Evolutionary conservation across 2,888 invertebrate genomes (phyloP).

Genomic region (Chymomyza procnemis): DNA sequence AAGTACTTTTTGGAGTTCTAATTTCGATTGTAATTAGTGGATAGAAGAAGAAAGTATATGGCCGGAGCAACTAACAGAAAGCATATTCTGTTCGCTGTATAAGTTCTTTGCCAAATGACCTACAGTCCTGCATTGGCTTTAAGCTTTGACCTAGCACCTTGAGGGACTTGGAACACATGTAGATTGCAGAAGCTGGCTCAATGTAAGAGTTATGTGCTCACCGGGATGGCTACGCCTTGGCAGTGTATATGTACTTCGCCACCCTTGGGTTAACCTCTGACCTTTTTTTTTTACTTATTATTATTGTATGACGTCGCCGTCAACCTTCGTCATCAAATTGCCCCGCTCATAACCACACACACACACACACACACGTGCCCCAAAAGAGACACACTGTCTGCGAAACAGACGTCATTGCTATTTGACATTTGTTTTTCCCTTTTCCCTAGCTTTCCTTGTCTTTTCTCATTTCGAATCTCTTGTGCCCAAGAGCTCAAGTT

Average conservation of each 20-base stretch:
- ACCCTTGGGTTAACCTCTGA: not conserved
- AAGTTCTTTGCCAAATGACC: too few relatives aligned
- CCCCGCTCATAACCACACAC: not conserved
- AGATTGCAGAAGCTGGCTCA: too few relatives aligned
- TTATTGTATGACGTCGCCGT: constrained; percentile 54
- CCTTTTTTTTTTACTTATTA: not conserved
- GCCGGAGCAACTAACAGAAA: too few relatives aligned
- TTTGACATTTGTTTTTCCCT: constrained; percentile 64
- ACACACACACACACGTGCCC: constrained; percentile 2
- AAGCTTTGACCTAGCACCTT: too few relatives aligned
- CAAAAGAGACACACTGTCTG: constrained; percentile 2
- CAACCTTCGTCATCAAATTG: constrained; percentile 54
- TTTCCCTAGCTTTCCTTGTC: not conserved
- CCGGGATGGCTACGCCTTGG: not conserved
- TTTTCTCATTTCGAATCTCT: not conserved
- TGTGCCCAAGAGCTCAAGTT: not conserved
- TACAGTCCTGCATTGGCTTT: too few relatives aligned
- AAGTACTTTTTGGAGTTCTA: too few relatives aligned
- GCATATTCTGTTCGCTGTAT: too few relatives aligned
- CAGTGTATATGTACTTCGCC: not conserved
- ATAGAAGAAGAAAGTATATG: too few relatives aligned
- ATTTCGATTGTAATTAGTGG: too few relatives aligned
- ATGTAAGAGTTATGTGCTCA: too few relatives aligned
- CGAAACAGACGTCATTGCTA: constrained; percentile 52
- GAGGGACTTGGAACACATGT: too few relatives aligned